phyloP scores from a whole-genome alignment of 2,113 vertebrate genomes.

The Zapus hudsonius region DNA sequence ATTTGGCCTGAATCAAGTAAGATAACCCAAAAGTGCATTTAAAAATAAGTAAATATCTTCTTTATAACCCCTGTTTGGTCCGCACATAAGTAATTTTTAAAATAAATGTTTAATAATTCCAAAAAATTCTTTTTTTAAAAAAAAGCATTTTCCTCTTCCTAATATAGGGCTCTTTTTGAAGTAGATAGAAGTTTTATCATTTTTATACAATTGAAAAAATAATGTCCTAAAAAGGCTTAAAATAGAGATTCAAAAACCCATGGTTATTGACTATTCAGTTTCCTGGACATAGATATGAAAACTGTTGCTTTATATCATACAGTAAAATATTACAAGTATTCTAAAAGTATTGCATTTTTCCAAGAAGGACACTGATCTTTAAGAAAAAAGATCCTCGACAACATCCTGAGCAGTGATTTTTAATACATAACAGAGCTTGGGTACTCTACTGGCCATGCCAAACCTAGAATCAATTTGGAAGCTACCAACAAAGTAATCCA shows the following conservation, averaged over 20 bases:
- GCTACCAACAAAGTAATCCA: not conserved
- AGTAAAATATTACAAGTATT: conserved; percentile 27
- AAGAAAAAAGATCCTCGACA: conserved; percentile 20
- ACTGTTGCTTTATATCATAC: conserved; percentile 31
- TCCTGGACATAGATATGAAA: conserved; percentile 41
- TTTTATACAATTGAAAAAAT: conserved; percentile 39
- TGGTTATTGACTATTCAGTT: conserved; percentile 38
- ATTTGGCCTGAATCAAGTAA: not conserved
- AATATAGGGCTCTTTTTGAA: not conserved
- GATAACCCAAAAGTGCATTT: not conserved
- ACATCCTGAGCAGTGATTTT: conserved; percentile 25
- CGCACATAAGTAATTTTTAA: not conserved
- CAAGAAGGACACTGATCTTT: conserved; percentile 35
- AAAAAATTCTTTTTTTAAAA: not conserved
- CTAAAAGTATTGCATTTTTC: conserved; percentile 52
- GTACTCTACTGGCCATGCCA: not conserved
- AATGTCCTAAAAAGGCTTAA: conserved; percentile 16
- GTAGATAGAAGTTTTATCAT: not conserved
- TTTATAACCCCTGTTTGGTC: not conserved
- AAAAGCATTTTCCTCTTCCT: not conserved
- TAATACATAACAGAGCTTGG: not conserved
- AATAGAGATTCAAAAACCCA: conserved; percentile 43
- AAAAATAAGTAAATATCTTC: not conserved
- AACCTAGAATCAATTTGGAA: conserved; percentile 47
- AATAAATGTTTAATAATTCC: conserved; percentile 15